Evolutionary conservation across 2,888 invertebrate genomes (phyloP).

Genomic region (Thyatira batis): DNA sequence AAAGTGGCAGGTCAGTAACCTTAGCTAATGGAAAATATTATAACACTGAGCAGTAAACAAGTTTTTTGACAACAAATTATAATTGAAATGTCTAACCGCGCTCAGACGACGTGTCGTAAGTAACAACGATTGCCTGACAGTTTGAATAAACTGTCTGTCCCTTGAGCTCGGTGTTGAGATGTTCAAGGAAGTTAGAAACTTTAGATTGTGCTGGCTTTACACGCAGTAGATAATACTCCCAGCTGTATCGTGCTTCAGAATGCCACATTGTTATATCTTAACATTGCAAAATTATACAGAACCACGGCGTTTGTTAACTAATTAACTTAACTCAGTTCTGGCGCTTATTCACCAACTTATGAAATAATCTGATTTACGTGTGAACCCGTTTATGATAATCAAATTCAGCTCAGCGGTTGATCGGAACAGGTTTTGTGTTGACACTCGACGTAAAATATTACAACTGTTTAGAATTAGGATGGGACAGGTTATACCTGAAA

Average conservation of each 20-base stretch:
- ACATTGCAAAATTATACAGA: not conserved
- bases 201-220: slow-evolving; percentile 4
- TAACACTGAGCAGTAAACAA: not conserved
- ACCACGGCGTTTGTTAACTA: not conserved
- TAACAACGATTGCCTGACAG: slow-evolving; percentile 15
- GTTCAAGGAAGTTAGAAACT: slow-evolving; percentile 2
- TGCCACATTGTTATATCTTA: slow-evolving; percentile 1
- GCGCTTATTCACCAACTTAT: not conserved
- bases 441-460: not conserved
- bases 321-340: not conserved
- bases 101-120: slow-evolving; percentile 2
- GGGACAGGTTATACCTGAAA: not conserved
- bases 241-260: not conserved
- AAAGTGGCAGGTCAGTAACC: slow-evolving; percentile 70
- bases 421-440: not conserved
- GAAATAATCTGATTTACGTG: not conserved
- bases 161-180: slow-evolving; percentile 1
- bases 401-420: not conserved
- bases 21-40: not conserved
- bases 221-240: slow-evolving; percentile 4
- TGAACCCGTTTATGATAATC: not conserved
- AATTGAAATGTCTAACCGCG: slow-evolving; percentile 2
- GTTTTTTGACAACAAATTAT: slow-evolving; percentile 2
- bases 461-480: not conserved
- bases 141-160: slow-evolving; percentile 16